These are phyloP conservation scores for Nasonia longicornis DNA, from an alignment of 1,140 invertebrate genomes.

Conservation along the genomic window DNA sequence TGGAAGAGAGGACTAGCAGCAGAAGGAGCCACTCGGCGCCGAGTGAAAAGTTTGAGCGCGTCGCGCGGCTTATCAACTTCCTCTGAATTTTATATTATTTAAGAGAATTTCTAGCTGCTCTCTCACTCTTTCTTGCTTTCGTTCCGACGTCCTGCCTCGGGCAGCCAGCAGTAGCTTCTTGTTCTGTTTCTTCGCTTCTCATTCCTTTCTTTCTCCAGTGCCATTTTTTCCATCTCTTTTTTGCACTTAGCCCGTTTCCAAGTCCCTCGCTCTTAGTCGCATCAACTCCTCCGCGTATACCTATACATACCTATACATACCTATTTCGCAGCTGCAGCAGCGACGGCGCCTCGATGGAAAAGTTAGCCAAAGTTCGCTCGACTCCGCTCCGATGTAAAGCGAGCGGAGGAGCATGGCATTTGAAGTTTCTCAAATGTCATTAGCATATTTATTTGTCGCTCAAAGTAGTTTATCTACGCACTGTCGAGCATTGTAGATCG, in stretches of 20 bases:
- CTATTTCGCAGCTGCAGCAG: neutral
- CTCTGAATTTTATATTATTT: conserved; percentile 69
- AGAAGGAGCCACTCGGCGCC: conserved; percentile 41
- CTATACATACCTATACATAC: neutral
- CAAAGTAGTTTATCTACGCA: conserved; percentile 58
- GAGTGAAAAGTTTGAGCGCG: conserved; percentile 68
- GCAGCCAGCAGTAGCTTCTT: conserved; percentile 46
- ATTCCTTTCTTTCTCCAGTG: conserved; percentile 26
- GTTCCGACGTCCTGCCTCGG: conserved; percentile 30
- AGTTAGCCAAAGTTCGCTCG: conserved; percentile 62
- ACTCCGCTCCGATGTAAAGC: conserved; percentile 56
- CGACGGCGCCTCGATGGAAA: conserved; percentile 47
- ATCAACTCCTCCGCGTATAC: neutral
- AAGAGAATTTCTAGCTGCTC: conserved; percentile 57
- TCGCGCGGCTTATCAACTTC: conserved; percentile 67
- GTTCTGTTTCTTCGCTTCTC: conserved; percentile 41
- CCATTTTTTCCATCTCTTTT: conserved; percentile 38
- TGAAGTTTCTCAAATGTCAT: conserved; percentile 63
- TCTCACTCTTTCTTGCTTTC: conserved; percentile 23
- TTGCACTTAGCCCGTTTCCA: conserved; percentile 36
- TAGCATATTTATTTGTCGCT: conserved; percentile 67
- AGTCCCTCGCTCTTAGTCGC: conserved; percentile 11
- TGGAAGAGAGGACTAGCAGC: conserved; percentile 50
- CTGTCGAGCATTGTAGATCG: conserved; percentile 53
- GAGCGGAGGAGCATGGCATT: conserved; percentile 60